phyloP scores from a whole-genome alignment of 2,113 vertebrate genomes.

The Apeltes quadracus region DNA sequence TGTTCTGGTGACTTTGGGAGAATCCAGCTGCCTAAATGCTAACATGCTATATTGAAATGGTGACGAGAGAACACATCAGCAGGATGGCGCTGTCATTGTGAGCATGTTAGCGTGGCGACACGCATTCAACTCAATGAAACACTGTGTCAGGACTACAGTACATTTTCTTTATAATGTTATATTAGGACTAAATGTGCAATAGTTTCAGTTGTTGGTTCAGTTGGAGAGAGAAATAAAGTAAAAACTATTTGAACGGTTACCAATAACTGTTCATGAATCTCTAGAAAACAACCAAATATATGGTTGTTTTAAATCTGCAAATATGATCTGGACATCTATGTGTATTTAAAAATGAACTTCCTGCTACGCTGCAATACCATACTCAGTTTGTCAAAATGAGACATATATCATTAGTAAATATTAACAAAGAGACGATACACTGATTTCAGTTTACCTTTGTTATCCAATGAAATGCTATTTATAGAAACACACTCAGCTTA shows the following conservation, averaged over 20 bases:
- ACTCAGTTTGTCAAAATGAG: neutral
- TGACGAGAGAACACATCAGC: neutral
- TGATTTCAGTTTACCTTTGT: neutral
- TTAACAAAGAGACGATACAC: neutral
- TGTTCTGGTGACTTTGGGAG: neutral
- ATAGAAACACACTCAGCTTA: neutral
- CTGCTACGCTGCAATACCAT: no score
- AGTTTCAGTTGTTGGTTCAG: neutral
- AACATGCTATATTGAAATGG: neutral
- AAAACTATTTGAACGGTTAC: neutral
- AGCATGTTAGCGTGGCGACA: neutral
- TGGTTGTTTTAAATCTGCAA: no score
- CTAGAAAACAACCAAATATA: no score
- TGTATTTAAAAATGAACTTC: no score
- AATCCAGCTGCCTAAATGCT: neutral
- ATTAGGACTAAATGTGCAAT: neutral
- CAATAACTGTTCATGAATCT: no score
- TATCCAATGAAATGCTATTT: neutral
- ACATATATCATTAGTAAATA: neutral
- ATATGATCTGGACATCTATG: no score
- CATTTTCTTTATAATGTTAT: neutral
- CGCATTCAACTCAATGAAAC: neutral
- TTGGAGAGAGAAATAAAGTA: neutral
- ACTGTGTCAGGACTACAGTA: neutral
- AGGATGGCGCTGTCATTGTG: neutral